Evolutionary conservation across 2,113 vertebrate species (phyloP).

Genomic region (Thamnophis sirtalis): DNA sequence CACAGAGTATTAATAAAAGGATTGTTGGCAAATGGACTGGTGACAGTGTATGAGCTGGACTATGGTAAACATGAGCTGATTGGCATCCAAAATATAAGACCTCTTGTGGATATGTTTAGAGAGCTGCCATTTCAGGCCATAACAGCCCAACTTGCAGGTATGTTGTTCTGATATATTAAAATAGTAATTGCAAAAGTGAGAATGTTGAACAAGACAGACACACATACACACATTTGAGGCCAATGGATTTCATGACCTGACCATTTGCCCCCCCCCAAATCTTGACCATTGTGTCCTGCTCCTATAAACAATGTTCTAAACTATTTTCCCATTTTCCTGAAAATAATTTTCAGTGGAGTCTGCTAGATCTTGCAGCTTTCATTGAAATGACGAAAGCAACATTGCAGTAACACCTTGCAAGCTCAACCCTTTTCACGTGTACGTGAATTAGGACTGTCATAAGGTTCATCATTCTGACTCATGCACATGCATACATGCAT

Average conservation of each 20-base stretch:
- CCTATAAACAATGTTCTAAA: background rate
- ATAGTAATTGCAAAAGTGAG: background rate
- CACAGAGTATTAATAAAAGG: constrained; percentile 87
- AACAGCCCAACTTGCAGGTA: constrained; percentile 88
- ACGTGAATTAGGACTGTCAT: background rate
- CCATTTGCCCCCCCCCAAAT: background rate
- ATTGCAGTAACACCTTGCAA: background rate
- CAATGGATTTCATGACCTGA: fast-evolving
- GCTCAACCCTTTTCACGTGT: background rate
- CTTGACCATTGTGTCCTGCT: background rate
- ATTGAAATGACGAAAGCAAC: background rate
- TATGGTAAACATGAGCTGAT: constrained; percentile 89
- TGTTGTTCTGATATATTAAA: constrained; percentile 17
- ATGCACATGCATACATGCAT: background rate
- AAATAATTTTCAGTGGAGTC: background rate
- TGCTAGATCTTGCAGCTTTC: background rate
- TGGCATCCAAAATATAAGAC: constrained; percentile 70
- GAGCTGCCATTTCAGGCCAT: constrained; percentile 90
- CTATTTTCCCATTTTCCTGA: background rate
- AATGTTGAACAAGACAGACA: background rate
- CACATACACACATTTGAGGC: background rate
- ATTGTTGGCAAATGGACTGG: constrained; percentile 79
- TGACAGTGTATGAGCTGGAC: constrained; percentile 88
- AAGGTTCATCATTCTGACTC: background rate
- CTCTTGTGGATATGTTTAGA: constrained; percentile 79